Percentiles rank a stretch among this genome's conserved stretches.
These are phyloP conservation scores for Brenthis hecate DNA, from an alignment of 2,888 invertebrate species.

Conservation along the genomic window DNA sequence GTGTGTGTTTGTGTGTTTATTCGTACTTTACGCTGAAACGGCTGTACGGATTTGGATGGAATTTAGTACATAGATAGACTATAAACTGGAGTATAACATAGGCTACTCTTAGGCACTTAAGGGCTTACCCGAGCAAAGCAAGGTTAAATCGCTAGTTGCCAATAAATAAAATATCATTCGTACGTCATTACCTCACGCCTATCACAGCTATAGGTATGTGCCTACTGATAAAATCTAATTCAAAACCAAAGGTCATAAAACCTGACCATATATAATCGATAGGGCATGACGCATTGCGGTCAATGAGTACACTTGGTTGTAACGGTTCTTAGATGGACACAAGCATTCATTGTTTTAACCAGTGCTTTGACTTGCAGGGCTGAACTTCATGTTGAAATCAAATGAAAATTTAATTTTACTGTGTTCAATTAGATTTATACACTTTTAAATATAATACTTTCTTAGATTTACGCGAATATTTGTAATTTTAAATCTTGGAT, in stretches of 20 bases:
- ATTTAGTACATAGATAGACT: no score
- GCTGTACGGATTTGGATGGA: no score
- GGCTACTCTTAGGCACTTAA: no score
- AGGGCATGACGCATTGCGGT: constrained; percentile 38
- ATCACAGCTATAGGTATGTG: not conserved
- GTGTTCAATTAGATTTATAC: not conserved
- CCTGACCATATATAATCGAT: constrained; percentile 39
- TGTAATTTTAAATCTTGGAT: not conserved
- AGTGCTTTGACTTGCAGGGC: constrained; percentile 10
- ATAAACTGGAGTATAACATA: no score
- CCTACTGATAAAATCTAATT: constrained; percentile 14
- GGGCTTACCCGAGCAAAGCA: no score
- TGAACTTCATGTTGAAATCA: not conserved
- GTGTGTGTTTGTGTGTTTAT: no score
- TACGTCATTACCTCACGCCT: not conserved
- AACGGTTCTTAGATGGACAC: constrained; percentile 33
- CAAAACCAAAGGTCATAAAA: constrained; percentile 26
- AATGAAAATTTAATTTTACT: not conserved
- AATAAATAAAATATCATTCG: no score
- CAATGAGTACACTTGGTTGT: constrained; percentile 26
- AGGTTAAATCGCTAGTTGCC: no score
- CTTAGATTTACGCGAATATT: no score
- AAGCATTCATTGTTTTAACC: constrained; percentile 33
- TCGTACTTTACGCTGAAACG: no score
- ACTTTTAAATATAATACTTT: not conserved